Conservation (phyloP, 2,113 vertebrate species). For the Menidia beryllina region DNA sequence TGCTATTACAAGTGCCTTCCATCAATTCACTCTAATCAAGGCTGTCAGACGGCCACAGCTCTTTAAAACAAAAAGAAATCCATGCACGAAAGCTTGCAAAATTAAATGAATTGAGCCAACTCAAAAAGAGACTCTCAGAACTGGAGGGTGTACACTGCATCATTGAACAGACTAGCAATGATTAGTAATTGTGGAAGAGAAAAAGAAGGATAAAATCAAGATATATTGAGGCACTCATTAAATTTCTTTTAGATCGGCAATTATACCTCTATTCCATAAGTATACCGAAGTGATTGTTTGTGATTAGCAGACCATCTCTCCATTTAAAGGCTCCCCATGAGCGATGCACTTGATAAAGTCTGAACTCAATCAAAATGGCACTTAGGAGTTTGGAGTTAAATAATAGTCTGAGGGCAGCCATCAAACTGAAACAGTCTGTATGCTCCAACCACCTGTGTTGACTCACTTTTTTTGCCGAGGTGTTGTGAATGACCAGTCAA, state of each 20-base stretch:
- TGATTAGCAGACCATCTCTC: slow-evolving; percentile 21
- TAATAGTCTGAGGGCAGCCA: slow-evolving; percentile 8
- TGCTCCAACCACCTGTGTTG: slow-evolving; percentile 1
- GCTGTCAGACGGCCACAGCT: slow-evolving; percentile 42
- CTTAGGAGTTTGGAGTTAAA: slow-evolving; percentile 30
- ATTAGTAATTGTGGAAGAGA: slow-evolving; percentile 48
- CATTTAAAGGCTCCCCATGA: slow-evolving; percentile 11
- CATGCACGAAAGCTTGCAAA: slow-evolving; percentile 36
- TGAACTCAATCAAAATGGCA: slow-evolving; percentile 13
- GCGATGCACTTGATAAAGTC: slow-evolving; percentile 7
- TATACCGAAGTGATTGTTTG: slow-evolving; percentile 43
- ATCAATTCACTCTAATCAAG: slow-evolving; percentile 61
- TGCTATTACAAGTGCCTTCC: slow-evolving; percentile 48
- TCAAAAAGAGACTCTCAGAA: background rate
- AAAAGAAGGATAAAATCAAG: slow-evolving; percentile 19
- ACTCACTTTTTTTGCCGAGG: slow-evolving; percentile 9
- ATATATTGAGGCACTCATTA: slow-evolving; percentile 23
- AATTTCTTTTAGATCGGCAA: slow-evolving; percentile 31
- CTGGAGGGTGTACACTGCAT: slow-evolving; percentile 8
- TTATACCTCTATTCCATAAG: slow-evolving; percentile 19
- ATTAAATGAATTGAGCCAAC: slow-evolving; percentile 26
- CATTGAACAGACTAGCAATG: slow-evolving; percentile 45
- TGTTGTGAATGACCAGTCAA: slow-evolving; percentile 36
- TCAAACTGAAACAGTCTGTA: slow-evolving; percentile 5
- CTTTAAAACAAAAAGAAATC: slow-evolving; percentile 60